A percentile compares a stretch with the other conserved stretches of the same genome.
Evolutionary conservation across 2,113 vertebrate genomes (phyloP).

Genomic region (Sylvietta virens): DNA sequence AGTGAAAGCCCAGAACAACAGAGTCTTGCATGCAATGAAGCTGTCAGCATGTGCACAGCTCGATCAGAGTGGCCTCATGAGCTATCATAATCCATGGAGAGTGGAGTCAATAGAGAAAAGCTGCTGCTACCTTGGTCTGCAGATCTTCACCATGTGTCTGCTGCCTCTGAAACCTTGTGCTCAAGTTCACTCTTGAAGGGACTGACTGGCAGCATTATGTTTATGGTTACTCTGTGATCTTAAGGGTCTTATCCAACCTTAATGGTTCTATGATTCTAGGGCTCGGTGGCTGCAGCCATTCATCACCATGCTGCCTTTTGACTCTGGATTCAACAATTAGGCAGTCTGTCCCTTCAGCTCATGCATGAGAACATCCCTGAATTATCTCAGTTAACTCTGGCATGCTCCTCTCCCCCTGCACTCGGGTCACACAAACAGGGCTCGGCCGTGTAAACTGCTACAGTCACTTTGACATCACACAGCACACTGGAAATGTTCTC

Average conservation of each 20-base stretch:
- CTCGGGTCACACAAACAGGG: background rate
- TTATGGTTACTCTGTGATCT: background rate
- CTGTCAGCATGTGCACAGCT: background rate
- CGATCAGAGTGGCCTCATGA: fast-evolving
- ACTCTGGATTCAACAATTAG: background rate
- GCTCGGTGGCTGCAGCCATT: background rate
- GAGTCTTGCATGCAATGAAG: background rate
- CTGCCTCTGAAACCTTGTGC: background rate
- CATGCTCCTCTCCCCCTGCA: background rate
- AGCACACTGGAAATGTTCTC: background rate
- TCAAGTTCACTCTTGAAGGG: background rate
- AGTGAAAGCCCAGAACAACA: background rate
- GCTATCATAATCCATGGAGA: background rate
- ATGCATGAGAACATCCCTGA: background rate
- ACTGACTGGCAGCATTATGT: background rate
- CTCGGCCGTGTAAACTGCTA: background rate
- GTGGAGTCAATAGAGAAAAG: background rate
- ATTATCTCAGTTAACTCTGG: background rate
- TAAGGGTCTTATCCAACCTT: background rate
- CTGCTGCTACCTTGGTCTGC: background rate
- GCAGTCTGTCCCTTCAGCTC: background rate
- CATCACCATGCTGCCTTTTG: background rate
- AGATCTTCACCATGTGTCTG: background rate
- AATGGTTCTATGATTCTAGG: background rate
- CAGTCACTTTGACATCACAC: background rate